Percentiles rank a stretch among this genome's conserved stretches.
phyloP scores from a whole-genome alignment of 2,888 invertebrate genomes.

The Macropis europaea region DNA sequence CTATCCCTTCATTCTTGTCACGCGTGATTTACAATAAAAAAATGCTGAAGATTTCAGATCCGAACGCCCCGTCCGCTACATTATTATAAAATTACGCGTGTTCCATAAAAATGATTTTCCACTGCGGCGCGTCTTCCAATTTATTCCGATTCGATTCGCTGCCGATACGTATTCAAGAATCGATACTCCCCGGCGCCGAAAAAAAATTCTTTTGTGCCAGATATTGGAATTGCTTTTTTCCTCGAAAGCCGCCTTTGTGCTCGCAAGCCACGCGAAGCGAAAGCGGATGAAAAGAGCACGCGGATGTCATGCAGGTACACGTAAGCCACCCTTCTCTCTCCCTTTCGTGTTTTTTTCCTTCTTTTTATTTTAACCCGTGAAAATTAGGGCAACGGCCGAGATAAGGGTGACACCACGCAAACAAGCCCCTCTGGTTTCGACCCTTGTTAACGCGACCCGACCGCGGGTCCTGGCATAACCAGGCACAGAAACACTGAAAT shows the following conservation, averaged over 20 bases:
- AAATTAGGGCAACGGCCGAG: conserved; percentile 66
- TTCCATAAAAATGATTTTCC: conserved; percentile 24
- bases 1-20: too few relatives aligned
- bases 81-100: neutral
- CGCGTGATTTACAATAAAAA: too few relatives aligned
- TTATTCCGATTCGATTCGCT: conserved; percentile 27
- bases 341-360: neutral
- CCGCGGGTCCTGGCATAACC: conserved; percentile 37
- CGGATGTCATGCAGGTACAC: conserved; percentile 45
- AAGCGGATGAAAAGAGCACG: conserved; percentile 47
- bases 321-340: conserved; percentile 33
- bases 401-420: conserved; percentile 66
- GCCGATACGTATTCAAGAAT: conserved; percentile 41
- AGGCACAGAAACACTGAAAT: conserved; percentile 56
- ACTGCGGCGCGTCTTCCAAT: conserved; percentile 20
- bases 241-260: conserved; percentile 37
- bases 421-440: conserved; percentile 56
- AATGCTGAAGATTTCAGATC: too few relatives aligned
- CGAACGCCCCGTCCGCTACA: neutral
- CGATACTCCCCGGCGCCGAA: conserved; percentile 10
- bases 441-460: conserved; percentile 62
- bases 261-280: conserved; percentile 49
- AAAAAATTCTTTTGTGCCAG: conserved; percentile 40
- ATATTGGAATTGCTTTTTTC: conserved; percentile 46
- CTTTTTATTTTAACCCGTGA: conserved; percentile 61